Percentiles rank a stretch among this genome's conserved stretches.
phyloP scores from a whole-genome alignment of 1,140 invertebrate species.

The Prorops nasuta region DNA sequence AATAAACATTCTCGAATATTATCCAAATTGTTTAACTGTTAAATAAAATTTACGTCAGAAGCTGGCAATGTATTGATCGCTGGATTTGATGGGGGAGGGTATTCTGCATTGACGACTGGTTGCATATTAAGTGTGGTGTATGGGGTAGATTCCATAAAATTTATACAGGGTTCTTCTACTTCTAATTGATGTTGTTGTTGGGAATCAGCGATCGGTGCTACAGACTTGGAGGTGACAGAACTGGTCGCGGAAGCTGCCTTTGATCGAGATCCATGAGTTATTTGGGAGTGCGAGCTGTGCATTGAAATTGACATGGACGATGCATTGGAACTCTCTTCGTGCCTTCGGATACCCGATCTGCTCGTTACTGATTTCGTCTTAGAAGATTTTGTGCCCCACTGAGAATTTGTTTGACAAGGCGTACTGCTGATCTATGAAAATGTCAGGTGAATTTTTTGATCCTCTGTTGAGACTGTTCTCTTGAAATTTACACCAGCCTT shows the following conservation, averaged over 20 bases:
- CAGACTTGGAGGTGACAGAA: slow-evolving; percentile 18
- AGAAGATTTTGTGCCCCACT: slow-evolving; percentile 52
- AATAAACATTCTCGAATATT: not conserved
- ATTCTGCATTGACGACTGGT: slow-evolving; percentile 55
- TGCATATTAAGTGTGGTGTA: slow-evolving; percentile 66
- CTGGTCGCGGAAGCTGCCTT: slow-evolving; percentile 24
- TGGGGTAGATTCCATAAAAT: slow-evolving; percentile 61
- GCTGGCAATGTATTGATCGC: slow-evolving; percentile 36
- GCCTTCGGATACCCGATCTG: slow-evolving; percentile 46
- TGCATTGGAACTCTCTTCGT: slow-evolving; percentile 63
- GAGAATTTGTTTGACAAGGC: slow-evolving; percentile 33
- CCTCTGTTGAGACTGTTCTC: not conserved
- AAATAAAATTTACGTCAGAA: too few relatives aligned
- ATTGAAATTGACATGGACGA: slow-evolving; percentile 69
- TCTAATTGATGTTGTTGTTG: slow-evolving; percentile 23
- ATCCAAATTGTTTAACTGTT: too few relatives aligned
- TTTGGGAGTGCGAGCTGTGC: slow-evolving; percentile 59
- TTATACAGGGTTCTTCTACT: slow-evolving; percentile 34
- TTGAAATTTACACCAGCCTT: not conserved
- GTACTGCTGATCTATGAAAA: slow-evolving; percentile 9
- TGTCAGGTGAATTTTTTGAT: not conserved
- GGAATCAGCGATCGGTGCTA: slow-evolving; percentile 6
- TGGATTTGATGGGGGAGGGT: slow-evolving; percentile 37
- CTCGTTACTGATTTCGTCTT: slow-evolving; percentile 33
- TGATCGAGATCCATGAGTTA: slow-evolving; percentile 51